Base-by-base conservation (phyloP, 2,888 invertebrate species). In the Lycocerus yunnanus region DNA sequence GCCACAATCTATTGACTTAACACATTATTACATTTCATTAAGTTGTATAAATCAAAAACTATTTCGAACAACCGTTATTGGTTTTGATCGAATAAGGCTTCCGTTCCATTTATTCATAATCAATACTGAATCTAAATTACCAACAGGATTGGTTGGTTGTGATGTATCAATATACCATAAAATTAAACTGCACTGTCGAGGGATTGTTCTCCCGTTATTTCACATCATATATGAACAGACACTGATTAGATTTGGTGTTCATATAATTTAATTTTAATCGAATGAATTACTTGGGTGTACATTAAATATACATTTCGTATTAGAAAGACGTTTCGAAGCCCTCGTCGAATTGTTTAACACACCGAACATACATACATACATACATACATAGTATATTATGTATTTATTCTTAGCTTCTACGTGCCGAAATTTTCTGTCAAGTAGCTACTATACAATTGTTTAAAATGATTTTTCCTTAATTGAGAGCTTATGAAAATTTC, bases 161-260 rank as follows among this genome's bases (percentile, higher is more conserved):
- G 58, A 21, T 66, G 71, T 71, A 66, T 71, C 71, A 66, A 66
- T 71, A 71, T 66, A 66, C 15, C 71, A 71, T 71, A 71, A 71
- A 71, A 66, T 71, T 71, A 66, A 59, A 71, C 61, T 15, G 71
- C 58, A 66, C 13, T 59, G 71, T 65, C 58, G 58, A 59, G 66
- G 66, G 71, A 71, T 71, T 71, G 58, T 18, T 21, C 58, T 58
- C 58, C 66, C 15, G 66, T 71, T 71, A 71, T 11, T 66, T 63
- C 20, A 18, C 61, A 18, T 16, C 15, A 27, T 43, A 14, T 66
- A 66, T 66, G 66, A 14, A 66, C 20, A 14, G 61, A 61, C 27
- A 27, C 43, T 43, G 43, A 69, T 63, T 16, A 14, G 16, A 24
- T 69, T 69, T 43, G 3, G 18, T 21, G 59, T 13, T 68, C 68